These are phyloP conservation scores for Cerastis rubricosa DNA, from an alignment of 2,888 invertebrate species.

Conservation along the genomic window DNA sequence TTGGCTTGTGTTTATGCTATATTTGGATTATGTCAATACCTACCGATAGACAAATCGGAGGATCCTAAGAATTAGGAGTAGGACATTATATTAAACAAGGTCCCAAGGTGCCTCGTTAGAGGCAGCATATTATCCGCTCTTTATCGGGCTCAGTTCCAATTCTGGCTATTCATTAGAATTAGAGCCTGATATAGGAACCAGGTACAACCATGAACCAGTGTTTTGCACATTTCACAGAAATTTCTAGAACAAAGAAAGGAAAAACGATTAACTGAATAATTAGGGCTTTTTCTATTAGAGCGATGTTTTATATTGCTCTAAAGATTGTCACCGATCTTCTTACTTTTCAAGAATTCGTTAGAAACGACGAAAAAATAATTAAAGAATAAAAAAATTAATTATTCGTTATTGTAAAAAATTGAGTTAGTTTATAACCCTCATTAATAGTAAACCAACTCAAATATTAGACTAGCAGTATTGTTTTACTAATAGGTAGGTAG, in stretches of 20 bases:
- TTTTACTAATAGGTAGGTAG: too few species aligned
- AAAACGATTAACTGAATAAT: too few species aligned
- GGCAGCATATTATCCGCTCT: too few species aligned
- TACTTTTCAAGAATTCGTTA: background rate
- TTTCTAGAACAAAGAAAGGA: too few species aligned
- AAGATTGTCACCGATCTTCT: background rate
- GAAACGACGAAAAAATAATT: background rate
- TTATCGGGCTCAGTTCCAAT: too few species aligned
- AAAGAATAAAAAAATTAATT: background rate
- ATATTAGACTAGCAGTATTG: too few species aligned
- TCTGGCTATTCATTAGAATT: too few species aligned
- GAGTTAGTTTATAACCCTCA: background rate
- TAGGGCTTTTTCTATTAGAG: too few species aligned
- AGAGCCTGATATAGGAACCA: background rate
- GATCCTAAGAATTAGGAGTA: background rate
- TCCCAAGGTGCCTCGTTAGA: too few species aligned
- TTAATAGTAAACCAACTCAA: too few species aligned
- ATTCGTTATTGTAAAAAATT: background rate
- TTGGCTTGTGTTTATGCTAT: background rate
- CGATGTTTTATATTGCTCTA: background rate
- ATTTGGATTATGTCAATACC: background rate
- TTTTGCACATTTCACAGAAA: too few species aligned
- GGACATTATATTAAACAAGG: too few species aligned
- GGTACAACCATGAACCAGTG: background rate
- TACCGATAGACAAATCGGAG: background rate